Evolutionary conservation across 2,113 vertebrate species (phyloP).

Genomic region (Mastomys natalensis): DNA sequence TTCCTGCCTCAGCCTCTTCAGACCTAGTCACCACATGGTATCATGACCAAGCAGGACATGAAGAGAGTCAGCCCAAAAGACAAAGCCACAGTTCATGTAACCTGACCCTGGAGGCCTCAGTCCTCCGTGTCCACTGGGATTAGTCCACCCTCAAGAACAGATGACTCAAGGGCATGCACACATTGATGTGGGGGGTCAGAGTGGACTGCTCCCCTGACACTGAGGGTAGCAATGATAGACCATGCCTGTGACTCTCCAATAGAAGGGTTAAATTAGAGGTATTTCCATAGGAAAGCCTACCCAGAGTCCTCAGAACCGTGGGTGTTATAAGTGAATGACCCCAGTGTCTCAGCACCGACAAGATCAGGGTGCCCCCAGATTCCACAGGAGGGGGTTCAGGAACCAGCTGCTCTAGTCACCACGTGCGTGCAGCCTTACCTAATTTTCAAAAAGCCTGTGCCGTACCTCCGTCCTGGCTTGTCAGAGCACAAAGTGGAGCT

Average conservation of each 20-base stretch:
- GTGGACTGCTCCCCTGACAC: rapidly evolving
- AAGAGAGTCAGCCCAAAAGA: not conserved
- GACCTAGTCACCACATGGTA: not conserved
- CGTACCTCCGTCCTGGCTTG: not conserved
- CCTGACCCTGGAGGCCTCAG: not conserved
- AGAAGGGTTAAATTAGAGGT: not conserved
- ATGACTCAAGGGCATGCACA: no score
- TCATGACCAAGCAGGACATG: not conserved
- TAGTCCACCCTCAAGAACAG: not conserved
- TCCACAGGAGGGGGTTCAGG: not conserved
- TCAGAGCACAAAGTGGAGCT: not conserved
- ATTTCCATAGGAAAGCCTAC: not conserved
- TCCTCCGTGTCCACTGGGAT: rapidly evolving
- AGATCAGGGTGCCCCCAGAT: not conserved
- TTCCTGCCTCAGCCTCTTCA: not conserved
- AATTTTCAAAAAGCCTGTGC: not conserved
- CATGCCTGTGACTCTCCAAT: rapidly evolving
- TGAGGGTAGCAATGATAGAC: rapidly evolving
- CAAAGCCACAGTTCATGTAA: not conserved
- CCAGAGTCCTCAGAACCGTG: rapidly evolving
- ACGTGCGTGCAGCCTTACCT: rapidly evolving
- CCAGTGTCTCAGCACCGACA: not conserved
- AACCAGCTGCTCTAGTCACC: not conserved
- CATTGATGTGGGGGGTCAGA: rapidly evolving
- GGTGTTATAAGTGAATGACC: no score